Percentiles rank a stretch among this genome's conserved stretches.
phyloP scores from a whole-genome alignment of 2,113 vertebrate genomes.

The western clawed frog (Xenopus tropicalis) region DNA sequence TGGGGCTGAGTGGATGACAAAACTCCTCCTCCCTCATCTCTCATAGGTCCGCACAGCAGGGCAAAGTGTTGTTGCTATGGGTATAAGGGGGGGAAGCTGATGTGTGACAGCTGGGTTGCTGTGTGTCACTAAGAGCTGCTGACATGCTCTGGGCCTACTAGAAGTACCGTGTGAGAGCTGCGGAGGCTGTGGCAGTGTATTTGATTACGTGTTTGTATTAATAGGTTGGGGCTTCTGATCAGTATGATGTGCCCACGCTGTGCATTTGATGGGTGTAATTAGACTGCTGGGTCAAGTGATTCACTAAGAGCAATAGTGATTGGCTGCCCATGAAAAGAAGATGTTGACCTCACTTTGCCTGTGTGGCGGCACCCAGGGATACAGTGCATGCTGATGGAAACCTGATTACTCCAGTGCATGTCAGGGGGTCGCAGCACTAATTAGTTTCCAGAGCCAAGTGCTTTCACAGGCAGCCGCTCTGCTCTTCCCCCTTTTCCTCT shows the following conservation, averaged over 20 bases:
- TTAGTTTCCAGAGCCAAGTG: background rate
- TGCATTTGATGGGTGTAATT: background rate
- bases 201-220: background rate
- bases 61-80: constrained; percentile 23
- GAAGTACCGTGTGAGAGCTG: background rate
- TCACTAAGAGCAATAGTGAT: background rate
- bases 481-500: too few species aligned
- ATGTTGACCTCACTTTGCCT: background rate
- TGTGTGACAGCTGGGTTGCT: constrained; percentile 35
- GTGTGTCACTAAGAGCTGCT: constrained; percentile 27
- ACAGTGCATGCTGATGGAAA: background rate
- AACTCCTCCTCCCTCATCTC: constrained; percentile 24
- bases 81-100: constrained; percentile 30
- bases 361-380: background rate
- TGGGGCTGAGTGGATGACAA: constrained; percentile 24
- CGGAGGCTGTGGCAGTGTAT: background rate
- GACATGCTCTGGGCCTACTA: constrained; percentile 17
- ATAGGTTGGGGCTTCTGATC: background rate
- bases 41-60: constrained; percentile 32
- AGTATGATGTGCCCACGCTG: constrained; percentile 1
- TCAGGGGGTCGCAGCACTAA: background rate
- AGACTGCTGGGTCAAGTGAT: background rate
- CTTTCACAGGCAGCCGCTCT: background rate
- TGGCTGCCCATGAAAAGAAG: background rate
- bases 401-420: background rate